phyloP scores from a whole-genome alignment of 2,113 vertebrate genomes.

The Cyprinodon variegatus region DNA sequence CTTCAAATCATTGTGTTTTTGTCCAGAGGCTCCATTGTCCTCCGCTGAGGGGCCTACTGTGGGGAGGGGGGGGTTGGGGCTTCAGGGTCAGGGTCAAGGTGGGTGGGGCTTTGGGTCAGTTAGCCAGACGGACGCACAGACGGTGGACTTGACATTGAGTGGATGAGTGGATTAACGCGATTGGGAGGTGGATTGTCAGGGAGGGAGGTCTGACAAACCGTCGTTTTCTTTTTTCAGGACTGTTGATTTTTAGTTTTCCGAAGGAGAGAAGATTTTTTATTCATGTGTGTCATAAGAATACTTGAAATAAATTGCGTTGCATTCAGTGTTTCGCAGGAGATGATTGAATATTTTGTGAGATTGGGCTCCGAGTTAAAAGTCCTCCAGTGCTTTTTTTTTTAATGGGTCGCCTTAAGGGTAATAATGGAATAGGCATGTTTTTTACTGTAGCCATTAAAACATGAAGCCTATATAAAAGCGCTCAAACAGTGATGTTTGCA shows the following conservation, averaged over 20 bases:
- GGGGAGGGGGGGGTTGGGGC: slow-evolving; percentile 27
- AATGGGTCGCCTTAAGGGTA: slow-evolving; percentile 17
- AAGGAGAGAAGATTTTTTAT: not conserved
- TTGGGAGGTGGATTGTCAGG: slow-evolving; percentile 45
- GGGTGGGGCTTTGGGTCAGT: slow-evolving; percentile 64
- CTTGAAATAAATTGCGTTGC: not conserved
- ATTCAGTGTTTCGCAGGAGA: fast-evolving
- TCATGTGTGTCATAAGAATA: not conserved
- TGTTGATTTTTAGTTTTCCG: slow-evolving; percentile 30
- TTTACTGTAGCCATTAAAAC: slow-evolving; percentile 9
- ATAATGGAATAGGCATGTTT: slow-evolving; percentile 11
- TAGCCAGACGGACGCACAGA: slow-evolving; percentile 73
- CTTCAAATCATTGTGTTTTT: slow-evolving; percentile 11
- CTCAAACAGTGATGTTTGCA: not conserved
- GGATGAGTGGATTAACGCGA: slow-evolving; percentile 69
- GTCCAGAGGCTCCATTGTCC: slow-evolving; percentile 50
- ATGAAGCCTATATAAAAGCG: slow-evolving; percentile 6
- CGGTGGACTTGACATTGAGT: slow-evolving; percentile 78
- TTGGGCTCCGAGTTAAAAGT: slow-evolving; percentile 2
- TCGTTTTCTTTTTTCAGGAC: not conserved
- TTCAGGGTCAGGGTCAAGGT: slow-evolving; percentile 69
- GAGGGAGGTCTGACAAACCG: slow-evolving; percentile 22
- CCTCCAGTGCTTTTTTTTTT: not conserved
- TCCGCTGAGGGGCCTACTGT: not conserved
- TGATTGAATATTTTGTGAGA: slow-evolving; percentile 13